These are phyloP conservation scores for Neomonachus schauinslandi DNA, from an alignment of 2,113 vertebrate species.

Conservation along the genomic window DNA sequence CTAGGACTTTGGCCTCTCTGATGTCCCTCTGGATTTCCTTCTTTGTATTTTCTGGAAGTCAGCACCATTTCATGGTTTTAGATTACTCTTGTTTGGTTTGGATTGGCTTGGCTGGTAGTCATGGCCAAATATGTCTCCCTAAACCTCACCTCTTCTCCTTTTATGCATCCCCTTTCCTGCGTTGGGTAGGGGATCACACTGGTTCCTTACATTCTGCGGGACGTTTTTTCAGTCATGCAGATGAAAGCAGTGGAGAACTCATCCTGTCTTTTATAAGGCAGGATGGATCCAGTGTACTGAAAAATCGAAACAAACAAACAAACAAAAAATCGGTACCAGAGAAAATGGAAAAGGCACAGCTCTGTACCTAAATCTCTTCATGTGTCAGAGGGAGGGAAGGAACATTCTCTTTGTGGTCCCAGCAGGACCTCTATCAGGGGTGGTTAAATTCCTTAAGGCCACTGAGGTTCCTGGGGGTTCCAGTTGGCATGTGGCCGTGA, in stretches of 20 bases:
- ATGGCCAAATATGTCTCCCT: not conserved
- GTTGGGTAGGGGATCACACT: not conserved
- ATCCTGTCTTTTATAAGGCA: not conserved
- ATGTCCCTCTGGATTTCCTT: not conserved
- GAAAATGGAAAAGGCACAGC: not conserved
- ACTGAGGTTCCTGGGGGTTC: not conserved
- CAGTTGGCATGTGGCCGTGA: not conserved
- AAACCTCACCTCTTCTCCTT: not conserved
- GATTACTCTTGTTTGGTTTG: not conserved
- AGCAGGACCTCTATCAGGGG: not conserved
- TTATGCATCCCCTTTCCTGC: not conserved
- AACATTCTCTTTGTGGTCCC: not conserved
- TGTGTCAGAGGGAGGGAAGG: not conserved
- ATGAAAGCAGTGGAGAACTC: not conserved
- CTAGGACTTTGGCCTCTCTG: not conserved
- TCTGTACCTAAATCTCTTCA: not conserved
- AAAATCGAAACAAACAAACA: not conserved
- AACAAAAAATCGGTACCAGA: not conserved
- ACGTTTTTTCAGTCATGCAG: not conserved
- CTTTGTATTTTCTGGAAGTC: slow-evolving; percentile 21
- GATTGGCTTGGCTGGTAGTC: not conserved
- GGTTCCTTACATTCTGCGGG: not conserved
- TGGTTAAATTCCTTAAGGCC: not conserved
- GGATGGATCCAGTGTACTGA: not conserved
- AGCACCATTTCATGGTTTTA: slow-evolving; percentile 22